Percentiles rank a stretch among this genome's conserved stretches.
Conservation (phyloP, 2,113 vertebrate genomes). For the Hippocampus zosterae region DNA sequence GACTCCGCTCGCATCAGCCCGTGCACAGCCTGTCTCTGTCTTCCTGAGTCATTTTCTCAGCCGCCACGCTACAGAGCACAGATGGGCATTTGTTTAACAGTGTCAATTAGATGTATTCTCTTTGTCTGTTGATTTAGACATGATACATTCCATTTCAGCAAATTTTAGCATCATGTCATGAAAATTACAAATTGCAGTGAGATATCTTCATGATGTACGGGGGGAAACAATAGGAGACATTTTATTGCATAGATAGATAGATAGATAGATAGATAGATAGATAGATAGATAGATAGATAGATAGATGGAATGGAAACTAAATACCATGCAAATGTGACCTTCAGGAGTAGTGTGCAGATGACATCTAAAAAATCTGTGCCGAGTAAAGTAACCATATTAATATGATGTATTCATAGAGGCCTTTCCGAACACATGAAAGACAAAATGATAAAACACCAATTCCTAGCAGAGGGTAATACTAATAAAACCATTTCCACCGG, state of each 20-base stretch:
- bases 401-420: not conserved
- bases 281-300: too few species aligned
- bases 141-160: not conserved
- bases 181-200: too few species aligned
- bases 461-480: not conserved
- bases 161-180: too few species aligned
- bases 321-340: too few species aligned
- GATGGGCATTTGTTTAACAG: slow-evolving; percentile 22
- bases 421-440: not conserved
- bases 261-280: too few species aligned
- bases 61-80: slow-evolving; percentile 7
- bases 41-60: slow-evolving; percentile 24
- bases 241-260: not conserved
- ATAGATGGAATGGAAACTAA: too few species aligned
- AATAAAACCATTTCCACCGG: not conserved
- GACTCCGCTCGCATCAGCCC: slow-evolving; percentile 32
- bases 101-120: not conserved
- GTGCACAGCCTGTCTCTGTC: slow-evolving; percentile 34
- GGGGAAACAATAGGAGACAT: not conserved
- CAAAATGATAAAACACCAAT: not conserved
- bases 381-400: not conserved
- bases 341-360: not conserved
- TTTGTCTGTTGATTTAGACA: not conserved
- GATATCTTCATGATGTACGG: too few species aligned
- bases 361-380: too few species aligned